Evolutionary conservation across 2,797 vertebrate species (phyloP), one percentile per base, ranked within the genome.

Genomic region (Moxostoma hubbsi): DNA sequence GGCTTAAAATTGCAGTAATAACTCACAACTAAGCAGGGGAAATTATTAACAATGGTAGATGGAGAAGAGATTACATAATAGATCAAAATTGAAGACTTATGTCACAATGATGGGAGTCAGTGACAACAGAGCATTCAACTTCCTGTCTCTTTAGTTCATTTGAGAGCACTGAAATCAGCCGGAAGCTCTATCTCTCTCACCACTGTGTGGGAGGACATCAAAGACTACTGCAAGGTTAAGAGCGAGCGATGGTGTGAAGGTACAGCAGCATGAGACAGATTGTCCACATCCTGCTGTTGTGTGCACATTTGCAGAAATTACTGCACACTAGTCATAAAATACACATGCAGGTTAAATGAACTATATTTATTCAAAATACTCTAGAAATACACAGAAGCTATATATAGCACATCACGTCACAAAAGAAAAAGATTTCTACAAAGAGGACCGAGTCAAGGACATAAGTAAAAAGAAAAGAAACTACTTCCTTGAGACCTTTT

Each of bases 231-330:
- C 68, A 55, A 71, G 36, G 46, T 64, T 15, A n/a, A 59, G 45
- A 16, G 10, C 47, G 49, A 53, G 16, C 4, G 5, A 50, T 58
- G 59, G 43, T 62, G 18, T 70, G 77, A 47, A 66, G 77, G 77
- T 77, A 36, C 4, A 71, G 65, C 7, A 67, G 58, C 62, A 43
- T 77, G 82, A 77, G 46, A 69, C 58, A 62, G 9, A 59, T 36
- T 63, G 66, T 74, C 80, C 84, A 85, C 84, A 85, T 85, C 84
- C 84, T 85, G 79, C 72, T 63, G 49, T 18, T 73, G 55, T 51
- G 64, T 69, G 65, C 55, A 69, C 11, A 54, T 46, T 13, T 53
- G 15, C 46, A 43, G 46, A 77, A 57, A 68, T 9, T 24, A 53
- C 46, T 46, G 57, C 8, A 73, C 0, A 6, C 58, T 57, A 36